A percentile compares a stretch with the other conserved stretches of the same genome.
These are phyloP conservation scores for Ophioninae sp. DNA, from an alignment of 2,888 invertebrate species.

Conservation along the genomic window DNA sequence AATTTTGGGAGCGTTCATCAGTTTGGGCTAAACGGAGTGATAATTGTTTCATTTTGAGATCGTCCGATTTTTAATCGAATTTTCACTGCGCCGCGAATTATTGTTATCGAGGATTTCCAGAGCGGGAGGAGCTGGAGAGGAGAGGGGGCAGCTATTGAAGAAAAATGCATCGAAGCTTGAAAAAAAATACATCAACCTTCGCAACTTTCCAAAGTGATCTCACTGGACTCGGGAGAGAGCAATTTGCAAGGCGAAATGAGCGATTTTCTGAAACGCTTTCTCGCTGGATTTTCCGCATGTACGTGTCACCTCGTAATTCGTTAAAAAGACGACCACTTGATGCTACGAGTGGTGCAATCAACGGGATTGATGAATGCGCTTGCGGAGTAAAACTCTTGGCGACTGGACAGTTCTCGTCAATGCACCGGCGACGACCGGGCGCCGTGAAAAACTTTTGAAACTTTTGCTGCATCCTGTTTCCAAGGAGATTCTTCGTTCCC, in stretches of 20 bases:
- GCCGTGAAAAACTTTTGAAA: constrained; percentile 56
- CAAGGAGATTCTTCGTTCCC: neutral
- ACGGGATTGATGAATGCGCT: constrained; percentile 51
- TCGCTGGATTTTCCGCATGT: neutral
- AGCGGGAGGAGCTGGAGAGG: neutral
- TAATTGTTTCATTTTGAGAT: neutral
- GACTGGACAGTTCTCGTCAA: constrained; percentile 24
- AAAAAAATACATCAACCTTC: neutral
- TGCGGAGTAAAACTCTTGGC: constrained; percentile 36
- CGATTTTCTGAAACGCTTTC: constrained; percentile 4
- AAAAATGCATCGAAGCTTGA: neutral
- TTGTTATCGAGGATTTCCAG: neutral
- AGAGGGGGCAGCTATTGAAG: too few species aligned
- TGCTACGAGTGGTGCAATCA: constrained; percentile 47
- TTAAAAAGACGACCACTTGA: constrained; percentile 36
- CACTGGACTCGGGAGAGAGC: neutral
- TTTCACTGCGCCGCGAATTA: neutral
- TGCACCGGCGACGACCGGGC: constrained; percentile 20
- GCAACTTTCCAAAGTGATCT: neutral
- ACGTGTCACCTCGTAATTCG: constrained; percentile 40
- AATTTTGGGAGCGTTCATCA: constrained; percentile 22
- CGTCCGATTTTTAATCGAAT: neutral
- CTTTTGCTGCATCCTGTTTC: constrained; percentile 26
- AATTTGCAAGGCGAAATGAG: neutral
- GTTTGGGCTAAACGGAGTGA: constrained; percentile 3